These are phyloP conservation scores for Brachyrhaphis roseni DNA, from an alignment of 2,797 vertebrate species.

Conservation along the genomic window DNA sequence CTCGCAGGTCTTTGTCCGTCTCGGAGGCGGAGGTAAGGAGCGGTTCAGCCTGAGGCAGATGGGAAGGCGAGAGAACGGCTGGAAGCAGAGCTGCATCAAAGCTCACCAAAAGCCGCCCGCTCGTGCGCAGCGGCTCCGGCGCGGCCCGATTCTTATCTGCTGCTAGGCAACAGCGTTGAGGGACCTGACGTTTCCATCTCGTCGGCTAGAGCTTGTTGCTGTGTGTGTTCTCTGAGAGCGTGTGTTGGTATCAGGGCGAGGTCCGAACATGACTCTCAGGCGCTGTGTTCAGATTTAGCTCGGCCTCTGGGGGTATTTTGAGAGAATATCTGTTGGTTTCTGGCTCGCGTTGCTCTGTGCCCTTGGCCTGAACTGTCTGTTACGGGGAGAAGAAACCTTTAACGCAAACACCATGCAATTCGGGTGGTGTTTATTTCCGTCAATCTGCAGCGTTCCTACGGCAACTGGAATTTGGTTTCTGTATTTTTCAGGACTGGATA, in stretches of 20 bases:
- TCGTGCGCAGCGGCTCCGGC: conserved; percentile 63
- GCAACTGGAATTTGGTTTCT: background rate
- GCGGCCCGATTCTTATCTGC: conserved; percentile 75
- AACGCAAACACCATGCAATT: conserved; percentile 33
- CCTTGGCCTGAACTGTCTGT: conserved; percentile 24
- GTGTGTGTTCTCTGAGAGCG: conserved; percentile 25
- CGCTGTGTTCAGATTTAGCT: conserved; percentile 50
- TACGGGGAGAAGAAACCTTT: conserved; percentile 31
- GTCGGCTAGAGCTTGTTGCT: conserved; percentile 37
- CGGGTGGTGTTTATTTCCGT: background rate
- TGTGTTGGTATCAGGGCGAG: conserved; percentile 38
- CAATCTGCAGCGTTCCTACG: background rate
- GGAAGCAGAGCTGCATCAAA: conserved; percentile 42
- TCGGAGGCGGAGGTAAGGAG: conserved; percentile 1
- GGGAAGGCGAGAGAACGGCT: conserved; percentile 16
- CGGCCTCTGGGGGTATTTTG: conserved; percentile 41
- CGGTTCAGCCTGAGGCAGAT: conserved; percentile 26
- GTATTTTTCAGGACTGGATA: background rate
- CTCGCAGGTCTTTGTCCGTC: conserved; percentile 9
- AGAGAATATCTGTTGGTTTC: conserved; percentile 37
- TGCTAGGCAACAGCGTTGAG: conserved; percentile 82
- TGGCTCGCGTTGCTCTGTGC: conserved; percentile 28
- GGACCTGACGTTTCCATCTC: conserved; percentile 60
- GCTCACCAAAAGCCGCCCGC: conserved; percentile 58
- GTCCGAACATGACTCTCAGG: conserved; percentile 36